A percentile compares a stretch with the other conserved stretches of the same genome.
Conservation (phyloP, 1,140 invertebrate genomes). For the Atta colombica region DNA sequence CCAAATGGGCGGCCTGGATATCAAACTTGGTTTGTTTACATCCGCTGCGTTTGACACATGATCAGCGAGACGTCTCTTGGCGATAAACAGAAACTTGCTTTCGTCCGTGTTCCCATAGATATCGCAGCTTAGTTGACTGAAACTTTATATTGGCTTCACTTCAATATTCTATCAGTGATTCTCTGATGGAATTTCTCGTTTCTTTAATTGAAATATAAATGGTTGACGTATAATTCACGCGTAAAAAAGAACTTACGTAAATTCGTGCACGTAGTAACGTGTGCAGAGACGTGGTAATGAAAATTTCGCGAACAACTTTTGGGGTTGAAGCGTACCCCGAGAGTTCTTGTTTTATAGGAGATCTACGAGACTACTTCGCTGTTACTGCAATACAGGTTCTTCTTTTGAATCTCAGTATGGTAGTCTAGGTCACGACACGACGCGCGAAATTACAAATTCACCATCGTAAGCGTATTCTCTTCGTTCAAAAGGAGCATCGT, state of each 20-base stretch:
- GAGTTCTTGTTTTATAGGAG: conserved; percentile 26
- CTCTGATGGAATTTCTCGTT: conserved; percentile 15
- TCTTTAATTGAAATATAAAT: conserved; percentile 21
- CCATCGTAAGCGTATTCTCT: conserved; percentile 52
- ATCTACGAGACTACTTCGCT: conserved; percentile 41
- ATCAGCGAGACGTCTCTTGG: conserved; percentile 50
- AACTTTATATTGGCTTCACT: conserved; percentile 24
- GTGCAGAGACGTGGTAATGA: neutral
- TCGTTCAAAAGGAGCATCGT: conserved; percentile 55
- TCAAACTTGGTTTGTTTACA: conserved; percentile 65
- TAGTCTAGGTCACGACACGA: conserved; percentile 22
- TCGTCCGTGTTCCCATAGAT: conserved; percentile 9
- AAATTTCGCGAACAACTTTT: conserved; percentile 13
- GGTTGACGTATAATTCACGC: neutral
- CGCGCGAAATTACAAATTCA: conserved; percentile 59
- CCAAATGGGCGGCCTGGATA: conserved; percentile 52
- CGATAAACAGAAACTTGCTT: conserved; percentile 52
- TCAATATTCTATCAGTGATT: conserved; percentile 19
- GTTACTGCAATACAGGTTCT: conserved; percentile 17
- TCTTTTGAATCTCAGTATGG: conserved; percentile 20
- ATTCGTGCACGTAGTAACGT: neutral
- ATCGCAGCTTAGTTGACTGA: conserved; percentile 27
- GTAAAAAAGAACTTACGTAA: neutral
- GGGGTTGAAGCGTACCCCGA: conserved; percentile 1
- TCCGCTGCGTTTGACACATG: conserved; percentile 54